phyloP scores from a whole-genome alignment of 2,113 vertebrate species.

The Thunnus thynnus region DNA sequence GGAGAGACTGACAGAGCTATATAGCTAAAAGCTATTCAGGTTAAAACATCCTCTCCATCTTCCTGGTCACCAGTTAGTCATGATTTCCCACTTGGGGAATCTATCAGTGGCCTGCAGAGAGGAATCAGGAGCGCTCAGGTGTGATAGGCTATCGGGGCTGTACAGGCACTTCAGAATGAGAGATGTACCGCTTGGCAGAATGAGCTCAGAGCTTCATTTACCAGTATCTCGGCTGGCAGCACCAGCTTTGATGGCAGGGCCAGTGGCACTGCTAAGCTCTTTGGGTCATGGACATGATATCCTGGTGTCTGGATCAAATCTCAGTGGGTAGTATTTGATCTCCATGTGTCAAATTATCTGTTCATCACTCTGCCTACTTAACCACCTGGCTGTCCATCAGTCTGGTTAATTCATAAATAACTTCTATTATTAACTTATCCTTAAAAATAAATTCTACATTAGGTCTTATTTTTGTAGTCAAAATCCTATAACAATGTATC shows the following conservation, averaged over 20 bases:
- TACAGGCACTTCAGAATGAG: constrained; percentile 32
- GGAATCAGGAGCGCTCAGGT: constrained; percentile 20
- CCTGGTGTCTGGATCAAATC: not conserved
- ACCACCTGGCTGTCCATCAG: too few species aligned
- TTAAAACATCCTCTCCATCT: constrained; percentile 17
- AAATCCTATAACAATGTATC: too few species aligned
- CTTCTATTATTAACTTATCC: not conserved
- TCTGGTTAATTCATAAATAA: too few species aligned
- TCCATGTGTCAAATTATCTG: not conserved
- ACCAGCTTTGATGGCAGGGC: constrained; percentile 26
- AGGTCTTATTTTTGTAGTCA: too few species aligned
- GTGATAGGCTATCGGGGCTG: constrained; percentile 39
- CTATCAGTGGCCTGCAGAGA: constrained; percentile 13
- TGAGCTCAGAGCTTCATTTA: constrained; percentile 25
- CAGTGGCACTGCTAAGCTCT: not conserved
- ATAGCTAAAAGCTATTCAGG: constrained; percentile 16
- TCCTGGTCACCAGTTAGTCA: constrained; percentile 9
- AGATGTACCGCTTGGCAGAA: constrained; percentile 32
- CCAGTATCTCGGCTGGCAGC: constrained; percentile 1
- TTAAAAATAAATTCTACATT: too few species aligned
- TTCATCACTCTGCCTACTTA: too few species aligned
- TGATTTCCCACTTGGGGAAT: constrained; percentile 37
- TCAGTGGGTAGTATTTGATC: not conserved
- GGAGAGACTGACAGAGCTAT: not conserved
- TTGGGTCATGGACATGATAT: not conserved